These are phyloP conservation scores for Myripristis jacobus DNA, from an alignment of 2,797 vertebrate genomes.

Conservation along the genomic window DNA sequence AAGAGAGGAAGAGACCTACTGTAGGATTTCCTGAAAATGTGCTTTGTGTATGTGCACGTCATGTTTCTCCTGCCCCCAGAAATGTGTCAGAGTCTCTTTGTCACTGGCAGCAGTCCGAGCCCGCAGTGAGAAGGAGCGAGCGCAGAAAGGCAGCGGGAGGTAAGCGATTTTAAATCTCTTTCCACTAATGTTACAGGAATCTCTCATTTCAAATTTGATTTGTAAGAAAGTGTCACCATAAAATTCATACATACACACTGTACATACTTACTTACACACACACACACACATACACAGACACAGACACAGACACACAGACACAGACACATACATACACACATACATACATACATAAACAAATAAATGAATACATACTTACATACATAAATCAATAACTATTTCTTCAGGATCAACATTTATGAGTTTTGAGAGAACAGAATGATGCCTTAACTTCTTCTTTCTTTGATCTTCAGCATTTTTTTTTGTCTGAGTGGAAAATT, in stretches of 20 bases:
- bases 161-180: slow-evolving; percentile 16
- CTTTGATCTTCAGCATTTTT: background rate
- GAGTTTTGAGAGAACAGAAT: background rate
- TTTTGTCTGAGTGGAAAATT: background rate
- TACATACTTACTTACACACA: too few species aligned
- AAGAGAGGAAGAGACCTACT: slow-evolving; percentile 8
- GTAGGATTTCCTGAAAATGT: slow-evolving; percentile 35
- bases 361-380: too few species aligned
- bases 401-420: too few species aligned
- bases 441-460: background rate
- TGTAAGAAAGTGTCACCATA: background rate
- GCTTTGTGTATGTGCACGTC: slow-evolving; percentile 48
- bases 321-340: too few species aligned
- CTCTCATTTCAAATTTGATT: background rate
- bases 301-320: too few species aligned
- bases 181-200: background rate
- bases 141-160: slow-evolving; percentile 31
- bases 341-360: too few species aligned
- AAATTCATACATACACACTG: too few species aligned
- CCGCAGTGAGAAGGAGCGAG: background rate
- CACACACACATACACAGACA: too few species aligned
- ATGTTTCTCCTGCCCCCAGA: slow-evolving; percentile 54
- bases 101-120: background rate
- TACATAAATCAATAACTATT: too few species aligned
- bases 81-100: slow-evolving; percentile 26